phyloP scores from a whole-genome alignment of 2,113 vertebrate species.

The Myanophis thanlyinensis region DNA sequence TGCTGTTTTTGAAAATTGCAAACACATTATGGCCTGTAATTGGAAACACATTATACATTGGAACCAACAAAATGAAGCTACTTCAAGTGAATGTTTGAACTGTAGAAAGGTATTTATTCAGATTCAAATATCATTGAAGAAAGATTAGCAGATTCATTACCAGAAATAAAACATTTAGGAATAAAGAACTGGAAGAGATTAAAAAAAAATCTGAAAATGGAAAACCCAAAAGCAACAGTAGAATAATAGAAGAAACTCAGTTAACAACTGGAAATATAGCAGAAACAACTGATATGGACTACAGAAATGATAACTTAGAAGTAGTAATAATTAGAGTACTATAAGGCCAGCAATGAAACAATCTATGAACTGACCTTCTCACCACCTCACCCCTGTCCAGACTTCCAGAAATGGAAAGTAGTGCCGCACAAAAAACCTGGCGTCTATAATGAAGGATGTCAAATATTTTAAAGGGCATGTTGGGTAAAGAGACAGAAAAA shows the following conservation, averaged over 20 bases:
- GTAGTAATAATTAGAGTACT: too few relatives aligned
- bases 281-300: too few relatives aligned
- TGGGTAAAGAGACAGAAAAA: too few relatives aligned
- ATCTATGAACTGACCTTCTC: too few relatives aligned
- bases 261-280: background rate
- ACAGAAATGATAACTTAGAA: too few relatives aligned
- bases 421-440: too few relatives aligned
- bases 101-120: background rate
- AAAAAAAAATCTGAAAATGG: background rate
- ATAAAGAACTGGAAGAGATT: background rate
- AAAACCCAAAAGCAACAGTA: background rate
- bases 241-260: background rate
- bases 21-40: background rate
- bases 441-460: too few relatives aligned
- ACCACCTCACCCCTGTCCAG: too few relatives aligned
- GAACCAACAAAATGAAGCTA: background rate
- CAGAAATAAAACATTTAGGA: background rate
- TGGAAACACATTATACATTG: background rate
- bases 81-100: background rate
- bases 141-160: background rate
- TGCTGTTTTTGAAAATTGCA: background rate
- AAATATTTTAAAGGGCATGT: too few relatives aligned
- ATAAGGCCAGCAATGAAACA: too few relatives aligned
- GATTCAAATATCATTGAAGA: background rate
- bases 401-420: too few relatives aligned